phyloP scores from a whole-genome alignment of 35 echinoderm and acorn worm species.

The Ophiothrix spiculata region DNA sequence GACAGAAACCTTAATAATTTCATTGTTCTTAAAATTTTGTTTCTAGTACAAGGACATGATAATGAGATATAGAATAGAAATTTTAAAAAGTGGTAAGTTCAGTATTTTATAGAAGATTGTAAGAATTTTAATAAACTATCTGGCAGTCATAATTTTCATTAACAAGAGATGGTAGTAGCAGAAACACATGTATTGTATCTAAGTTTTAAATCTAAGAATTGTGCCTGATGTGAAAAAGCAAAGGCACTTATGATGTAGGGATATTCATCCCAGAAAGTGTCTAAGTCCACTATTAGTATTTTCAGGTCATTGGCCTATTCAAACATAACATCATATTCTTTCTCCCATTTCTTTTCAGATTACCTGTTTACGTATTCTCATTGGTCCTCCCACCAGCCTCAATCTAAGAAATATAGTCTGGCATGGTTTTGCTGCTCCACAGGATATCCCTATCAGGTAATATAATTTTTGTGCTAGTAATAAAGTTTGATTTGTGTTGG shows the following conservation, averaged over 20 bases:
- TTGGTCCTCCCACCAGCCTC: conserved; percentile 91
- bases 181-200: not conserved
- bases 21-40: no score
- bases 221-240: not conserved
- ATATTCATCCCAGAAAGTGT: not conserved
- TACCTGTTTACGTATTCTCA: conserved; percentile 65
- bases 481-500: not conserved
- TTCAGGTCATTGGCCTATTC: not conserved
- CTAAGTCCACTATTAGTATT: not conserved
- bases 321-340: not conserved
- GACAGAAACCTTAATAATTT: no score
- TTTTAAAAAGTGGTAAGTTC: no score
- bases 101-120: no score
- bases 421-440: conserved; percentile 89
- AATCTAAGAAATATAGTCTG: conserved; percentile 89
- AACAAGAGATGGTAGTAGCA: no score
- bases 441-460: conserved; percentile 75
- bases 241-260: not conserved
- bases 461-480: not conserved
- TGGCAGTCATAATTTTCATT: no score
- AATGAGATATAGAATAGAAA: no score
- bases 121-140: no score
- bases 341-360: conserved; percentile 27
- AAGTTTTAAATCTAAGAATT: not conserved
- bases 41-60: no score